These are phyloP conservation scores for Drosophila kanapiae DNA, from an alignment of 1,140 invertebrate genomes.

Conservation along the genomic window DNA sequence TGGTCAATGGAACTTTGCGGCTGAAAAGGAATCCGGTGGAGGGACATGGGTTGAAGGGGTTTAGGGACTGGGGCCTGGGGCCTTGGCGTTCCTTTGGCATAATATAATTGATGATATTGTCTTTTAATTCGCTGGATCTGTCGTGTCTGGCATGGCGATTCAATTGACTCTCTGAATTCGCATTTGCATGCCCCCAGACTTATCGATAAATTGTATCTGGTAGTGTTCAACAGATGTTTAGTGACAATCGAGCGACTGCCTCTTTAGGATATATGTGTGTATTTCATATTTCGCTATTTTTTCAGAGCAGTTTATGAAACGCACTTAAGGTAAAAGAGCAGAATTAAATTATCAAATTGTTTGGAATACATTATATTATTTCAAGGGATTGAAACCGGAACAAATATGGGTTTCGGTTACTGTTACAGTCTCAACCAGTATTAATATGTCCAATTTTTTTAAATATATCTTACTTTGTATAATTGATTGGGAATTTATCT, in stretches of 20 bases:
- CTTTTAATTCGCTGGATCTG: conserved; percentile 81
- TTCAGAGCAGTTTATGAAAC: neutral
- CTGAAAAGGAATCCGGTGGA: conserved; percentile 46
- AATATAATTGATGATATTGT: conserved; percentile 85
- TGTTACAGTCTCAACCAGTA: too few relatives aligned
- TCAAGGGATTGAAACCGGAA: too few relatives aligned
- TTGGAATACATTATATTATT: neutral
- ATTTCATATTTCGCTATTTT: neutral
- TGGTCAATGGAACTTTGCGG: conserved; percentile 60
- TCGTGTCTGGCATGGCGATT: conserved; percentile 63
- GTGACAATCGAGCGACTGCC: conserved; percentile 12
- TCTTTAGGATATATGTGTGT: neutral
- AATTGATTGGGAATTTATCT: too few relatives aligned
- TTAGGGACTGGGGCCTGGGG: conserved; percentile 1
- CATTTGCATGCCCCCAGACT: conserved; percentile 40
- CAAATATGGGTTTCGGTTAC: too few relatives aligned
- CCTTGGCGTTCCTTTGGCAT: conserved; percentile 62
- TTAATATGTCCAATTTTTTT: too few relatives aligned
- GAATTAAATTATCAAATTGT: neutral
- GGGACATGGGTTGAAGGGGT: neutral
- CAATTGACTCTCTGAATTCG: conserved; percentile 53
- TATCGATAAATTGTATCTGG: conserved; percentile 43
- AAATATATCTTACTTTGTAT: too few relatives aligned
- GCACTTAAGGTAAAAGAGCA: too few relatives aligned
- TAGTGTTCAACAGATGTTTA: conserved; percentile 44